Evolutionary conservation across 2,797 vertebrate species (phyloP), one percentile per base, ranked within the genome.

Genomic region (Molothrus aeneus): DNA sequence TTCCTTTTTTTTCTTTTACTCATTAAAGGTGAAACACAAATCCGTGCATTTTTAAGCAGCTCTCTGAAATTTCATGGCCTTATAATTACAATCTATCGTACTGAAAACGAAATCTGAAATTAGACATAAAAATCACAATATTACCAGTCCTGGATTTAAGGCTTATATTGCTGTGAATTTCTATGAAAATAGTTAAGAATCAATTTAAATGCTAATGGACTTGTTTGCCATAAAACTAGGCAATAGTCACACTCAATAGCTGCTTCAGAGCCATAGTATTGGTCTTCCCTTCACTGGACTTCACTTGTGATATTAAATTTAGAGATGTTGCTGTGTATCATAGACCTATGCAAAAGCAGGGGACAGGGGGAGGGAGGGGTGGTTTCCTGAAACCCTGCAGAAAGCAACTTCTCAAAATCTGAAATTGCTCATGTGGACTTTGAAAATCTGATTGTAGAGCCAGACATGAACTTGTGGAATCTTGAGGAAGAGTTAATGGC

Each of bases 121-220:
- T 96, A 93, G 86, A 95, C 83, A 94, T 96, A 93, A 90, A 57
- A 51, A 17, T 65, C 80, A 78, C 48, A 87, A 80, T 59, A 80
- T 95, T 94, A 94, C 89, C 75, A 88, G 69, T 94, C 85, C 75
- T 68, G 72, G 64, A 96, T 97, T 95, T 90, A 95, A 95, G 84
- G 75, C 80, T 89, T 93, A 36, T 78, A 89, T 95, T 95, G 68
- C 93, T 95, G 71, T 59, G 81, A 96, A 90, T 96, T 97, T 97
- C 90, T 91, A 96, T 25, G 13, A 96, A 97, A 96, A 97, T 94
- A 91, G 93, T 97, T 95, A 97, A 96, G 93, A 97, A 96, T 93
- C 96, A 90, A 97, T 97, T 98, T 97, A 97, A 97, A 98, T 98
- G 97, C 96, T 98, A 98, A 98, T 98, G 91, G 88, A 53, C 77